Evolutionary conservation across 2,113 vertebrate species (phyloP).

Genomic region (Sturnus vulgaris): DNA sequence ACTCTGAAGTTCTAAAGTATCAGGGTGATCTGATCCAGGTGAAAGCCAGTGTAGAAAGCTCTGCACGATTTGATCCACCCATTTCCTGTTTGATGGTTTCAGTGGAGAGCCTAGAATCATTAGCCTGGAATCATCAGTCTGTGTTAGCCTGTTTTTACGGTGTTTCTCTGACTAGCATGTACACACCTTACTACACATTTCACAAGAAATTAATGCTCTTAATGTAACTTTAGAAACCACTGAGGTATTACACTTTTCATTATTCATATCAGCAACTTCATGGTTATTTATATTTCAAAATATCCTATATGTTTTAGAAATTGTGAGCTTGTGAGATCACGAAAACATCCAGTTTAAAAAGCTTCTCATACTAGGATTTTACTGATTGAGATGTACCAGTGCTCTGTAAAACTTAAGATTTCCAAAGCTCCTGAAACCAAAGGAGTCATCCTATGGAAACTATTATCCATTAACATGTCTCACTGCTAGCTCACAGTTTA

Average conservation of each 20-base stretch:
- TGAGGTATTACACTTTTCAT: not conserved
- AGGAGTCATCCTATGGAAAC: not conserved
- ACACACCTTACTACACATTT: accelerated
- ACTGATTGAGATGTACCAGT: not conserved
- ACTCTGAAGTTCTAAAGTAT: not conserved
- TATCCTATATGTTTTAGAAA: not conserved
- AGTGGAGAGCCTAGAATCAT: not conserved
- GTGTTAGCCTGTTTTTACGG: not conserved
- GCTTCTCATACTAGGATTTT: not conserved
- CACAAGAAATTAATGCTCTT: not conserved
- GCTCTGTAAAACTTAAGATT: not conserved
- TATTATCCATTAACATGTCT: not conserved
- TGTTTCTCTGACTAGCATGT: not conserved
- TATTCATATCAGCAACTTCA: not conserved
- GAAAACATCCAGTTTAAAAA: not conserved
- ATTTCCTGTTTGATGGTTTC: not conserved
- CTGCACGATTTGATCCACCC: not conserved
- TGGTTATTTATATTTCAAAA: not conserved
- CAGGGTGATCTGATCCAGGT: not conserved
- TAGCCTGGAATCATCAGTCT: not conserved
- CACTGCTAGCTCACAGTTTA: not conserved
- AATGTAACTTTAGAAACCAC: not conserved
- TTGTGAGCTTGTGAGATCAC: not conserved
- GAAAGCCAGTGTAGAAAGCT: not conserved
- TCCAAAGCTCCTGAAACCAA: not conserved